Base-by-base conservation (phyloP, 1,140 invertebrate species). In the Nasonia vitripennis region DNA sequence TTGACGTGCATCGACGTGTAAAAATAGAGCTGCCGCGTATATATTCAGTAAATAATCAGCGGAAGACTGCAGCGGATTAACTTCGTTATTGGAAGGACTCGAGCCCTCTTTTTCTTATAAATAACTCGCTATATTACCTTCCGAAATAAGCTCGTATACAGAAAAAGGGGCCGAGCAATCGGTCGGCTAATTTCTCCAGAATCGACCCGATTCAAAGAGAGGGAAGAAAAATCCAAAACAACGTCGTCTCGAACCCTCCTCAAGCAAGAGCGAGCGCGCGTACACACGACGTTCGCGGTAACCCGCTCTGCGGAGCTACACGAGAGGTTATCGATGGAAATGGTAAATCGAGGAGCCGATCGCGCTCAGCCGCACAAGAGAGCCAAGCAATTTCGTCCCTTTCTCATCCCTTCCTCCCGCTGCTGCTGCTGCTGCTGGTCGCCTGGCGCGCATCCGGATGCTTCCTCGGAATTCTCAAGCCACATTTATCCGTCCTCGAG, bases 321-420 rank as follows among this genome's bases (percentile, higher is more conserved):
- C 48, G 12, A 27, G n/a, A 23, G 51, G 78, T 81, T 81, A 77
- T 85, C 51, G 73, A 55, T 77, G 78, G 74, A 81, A 74, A 85
- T 85, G 12, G 23, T 51, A 81, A 75, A 81, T 80, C 55, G 37
- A 6, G 5, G 34, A 17, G 17, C 62, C 68, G 78, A 73, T 85
- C 31, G 78, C 45, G 31, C 20, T n/a, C 55, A 17, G 55, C 55
- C 55, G 17, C 55, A 62, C 17, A 62, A n/a, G 20, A 31, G 31
- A 62, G 23, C 17, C 11, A 79, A 79, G 75, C 67, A 84, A 84
- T 84, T 78, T 55, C 45, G 75, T 23, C 20, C 41, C 48, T 62
- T 78, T 73, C 9, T 34, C 62, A 41, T 79, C 31, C 78, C 10
- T 31, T 14, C 34, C 73, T 45, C 34, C 34, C 12, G 37, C 71